These are phyloP conservation scores for Sarcophaga peregrina DNA, from an alignment of 1,140 invertebrate species.

Conservation along the genomic window DNA sequence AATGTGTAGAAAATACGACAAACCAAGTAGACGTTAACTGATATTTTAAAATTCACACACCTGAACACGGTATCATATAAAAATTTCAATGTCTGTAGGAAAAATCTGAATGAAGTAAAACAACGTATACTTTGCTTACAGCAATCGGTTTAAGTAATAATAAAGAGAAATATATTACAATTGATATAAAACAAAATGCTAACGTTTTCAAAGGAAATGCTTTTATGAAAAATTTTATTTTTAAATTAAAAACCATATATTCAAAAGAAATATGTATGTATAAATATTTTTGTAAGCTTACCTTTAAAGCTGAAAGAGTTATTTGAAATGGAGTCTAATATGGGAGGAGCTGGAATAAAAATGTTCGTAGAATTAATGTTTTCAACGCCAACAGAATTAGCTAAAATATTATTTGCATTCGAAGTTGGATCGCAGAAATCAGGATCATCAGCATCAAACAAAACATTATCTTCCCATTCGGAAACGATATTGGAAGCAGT, in stretches of 20 bases:
- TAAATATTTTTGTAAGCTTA: conserved; percentile 20
- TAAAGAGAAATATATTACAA: no score
- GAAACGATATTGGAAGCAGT: conserved; percentile 52
- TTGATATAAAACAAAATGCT: neutral
- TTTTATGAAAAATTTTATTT: neutral
- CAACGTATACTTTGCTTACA: neutral
- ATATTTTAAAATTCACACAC: conserved; percentile 24
- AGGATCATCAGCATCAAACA: conserved; percentile 65
- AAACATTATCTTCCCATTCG: conserved; percentile 63
- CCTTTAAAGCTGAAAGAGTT: conserved; percentile 40
- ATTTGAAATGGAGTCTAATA: conserved; percentile 14
- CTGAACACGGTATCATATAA: neutral
- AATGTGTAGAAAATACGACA: neutral
- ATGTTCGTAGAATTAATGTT: neutral
- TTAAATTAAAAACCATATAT: neutral
- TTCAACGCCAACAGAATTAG: conserved; percentile 47
- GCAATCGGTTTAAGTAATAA: no score
- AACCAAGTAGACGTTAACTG: neutral
- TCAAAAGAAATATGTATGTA: neutral
- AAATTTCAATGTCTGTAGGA: neutral
- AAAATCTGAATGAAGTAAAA: neutral
- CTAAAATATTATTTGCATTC: conserved; percentile 48
- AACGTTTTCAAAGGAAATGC: neutral
- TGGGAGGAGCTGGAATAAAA: neutral
- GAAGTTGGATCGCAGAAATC: conserved; percentile 57